Conservation (phyloP, 2,113 vertebrate species). For the Pan troglodytes region NHGRI_mPanTro3-v2.1_pri NC_072414.2:28934501-28935000, state of each 20-base stretch:
- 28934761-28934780: background rate
- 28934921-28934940: background rate
- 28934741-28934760: background rate
- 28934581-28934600: background rate
- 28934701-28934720: background rate
- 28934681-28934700: background rate
- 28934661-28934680: background rate
- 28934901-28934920: background rate
- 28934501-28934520: slow-evolving; percentile 8
- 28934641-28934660: background rate
- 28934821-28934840: background rate
- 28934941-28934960: background rate
- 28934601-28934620: background rate
- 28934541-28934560: slow-evolving; percentile 2
- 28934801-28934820: background rate
- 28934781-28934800: background rate
- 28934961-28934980: background rate
- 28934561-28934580: background rate
- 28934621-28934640: background rate
- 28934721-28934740: background rate
- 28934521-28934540: background rate
- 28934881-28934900: background rate
- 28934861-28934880: background rate
- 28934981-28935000: background rate
- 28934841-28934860: background rate